Evolutionary conservation across 2,113 vertebrate species (phyloP).

Genomic region (Ranitomeya imitator): DNA sequence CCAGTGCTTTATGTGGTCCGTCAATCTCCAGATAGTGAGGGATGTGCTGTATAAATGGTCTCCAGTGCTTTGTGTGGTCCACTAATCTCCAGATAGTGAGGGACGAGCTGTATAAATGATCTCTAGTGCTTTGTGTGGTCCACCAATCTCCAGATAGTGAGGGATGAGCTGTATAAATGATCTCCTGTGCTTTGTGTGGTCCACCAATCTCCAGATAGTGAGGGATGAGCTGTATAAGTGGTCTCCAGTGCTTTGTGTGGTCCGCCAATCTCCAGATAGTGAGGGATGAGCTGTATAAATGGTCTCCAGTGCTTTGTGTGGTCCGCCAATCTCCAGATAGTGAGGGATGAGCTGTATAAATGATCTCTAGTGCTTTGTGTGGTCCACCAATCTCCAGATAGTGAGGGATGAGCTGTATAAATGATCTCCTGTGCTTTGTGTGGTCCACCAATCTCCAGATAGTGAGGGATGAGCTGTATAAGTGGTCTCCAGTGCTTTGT

Average conservation of each 20-base stretch:
- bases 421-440: background rate
- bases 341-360: background rate
- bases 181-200: background rate
- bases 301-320: background rate
- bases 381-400: no score
- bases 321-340: background rate
- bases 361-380: background rate
- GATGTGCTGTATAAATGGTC: no score
- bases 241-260: no score
- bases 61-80: background rate
- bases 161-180: no score
- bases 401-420: no score
- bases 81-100: background rate
- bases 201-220: background rate
- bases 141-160: no score
- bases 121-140: no score
- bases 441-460: background rate
- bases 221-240: background rate
- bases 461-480: background rate
- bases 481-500: background rate
- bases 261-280: no score
- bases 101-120: background rate
- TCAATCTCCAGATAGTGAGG: no score
- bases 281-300: no score
- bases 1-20: no score